phyloP scores from a whole-genome alignment of 2,888 invertebrate genomes.

The Suillia variegata region DNA sequence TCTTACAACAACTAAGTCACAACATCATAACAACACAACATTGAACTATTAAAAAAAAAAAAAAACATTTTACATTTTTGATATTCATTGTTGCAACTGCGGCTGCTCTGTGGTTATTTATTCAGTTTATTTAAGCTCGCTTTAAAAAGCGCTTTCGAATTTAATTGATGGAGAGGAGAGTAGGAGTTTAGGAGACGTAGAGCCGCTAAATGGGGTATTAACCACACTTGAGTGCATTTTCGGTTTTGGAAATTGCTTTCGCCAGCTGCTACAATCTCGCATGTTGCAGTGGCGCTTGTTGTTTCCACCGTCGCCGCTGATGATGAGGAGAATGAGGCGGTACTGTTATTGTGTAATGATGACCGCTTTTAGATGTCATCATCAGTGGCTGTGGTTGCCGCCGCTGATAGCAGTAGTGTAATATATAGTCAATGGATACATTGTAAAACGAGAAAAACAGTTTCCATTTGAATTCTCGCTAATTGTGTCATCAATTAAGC shows the following conservation, averaged over 20 bases:
- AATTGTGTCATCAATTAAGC: conserved; percentile 13
- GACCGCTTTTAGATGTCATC: neutral
- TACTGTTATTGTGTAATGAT: conserved; percentile 2
- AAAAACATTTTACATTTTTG: too few species aligned
- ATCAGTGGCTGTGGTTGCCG: neutral
- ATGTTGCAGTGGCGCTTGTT: neutral
- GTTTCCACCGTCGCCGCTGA: neutral
- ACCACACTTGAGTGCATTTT: conserved; percentile 9
- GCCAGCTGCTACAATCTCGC: neutral
- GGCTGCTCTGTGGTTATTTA: too few species aligned
- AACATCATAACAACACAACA: too few species aligned
- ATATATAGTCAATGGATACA: neutral
- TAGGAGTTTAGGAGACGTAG: too few species aligned
- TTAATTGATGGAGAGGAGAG: too few species aligned
- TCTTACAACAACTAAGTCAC: too few species aligned
- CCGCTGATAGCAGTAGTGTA: neutral
- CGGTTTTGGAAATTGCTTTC: neutral
- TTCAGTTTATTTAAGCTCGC: too few species aligned
- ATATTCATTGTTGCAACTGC: too few species aligned
- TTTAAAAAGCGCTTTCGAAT: too few species aligned
- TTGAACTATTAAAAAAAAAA: too few species aligned
- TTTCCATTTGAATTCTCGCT: conserved; percentile 9
- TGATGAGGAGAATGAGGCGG: neutral
- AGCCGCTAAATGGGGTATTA: too few species aligned
- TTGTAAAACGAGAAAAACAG: conserved; percentile 7